Evolutionary conservation across 2,888 invertebrate species (phyloP).

Genomic region (Phyllotreta striolata): DNA sequence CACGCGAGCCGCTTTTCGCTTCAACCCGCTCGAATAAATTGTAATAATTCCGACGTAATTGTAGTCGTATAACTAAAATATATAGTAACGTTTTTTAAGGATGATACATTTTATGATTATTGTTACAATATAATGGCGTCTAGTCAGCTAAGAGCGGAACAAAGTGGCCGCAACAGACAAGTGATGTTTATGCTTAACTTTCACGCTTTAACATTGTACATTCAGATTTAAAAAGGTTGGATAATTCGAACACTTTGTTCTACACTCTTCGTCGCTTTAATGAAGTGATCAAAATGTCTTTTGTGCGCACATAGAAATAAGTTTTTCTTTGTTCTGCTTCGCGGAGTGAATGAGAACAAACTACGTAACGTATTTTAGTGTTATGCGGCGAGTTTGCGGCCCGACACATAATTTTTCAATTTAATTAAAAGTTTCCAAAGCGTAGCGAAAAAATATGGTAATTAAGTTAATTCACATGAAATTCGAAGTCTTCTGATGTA

Average conservation of each 20-base stretch:
- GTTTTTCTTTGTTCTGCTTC: constrained; percentile 13
- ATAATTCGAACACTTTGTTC: too few species aligned
- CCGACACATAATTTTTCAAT: constrained; percentile 29
- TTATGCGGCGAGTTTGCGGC: neutral
- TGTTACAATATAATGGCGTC: neutral
- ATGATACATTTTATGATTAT: neutral
- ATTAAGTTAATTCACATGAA: constrained; percentile 24
- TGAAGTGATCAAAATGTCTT: constrained; percentile 13
- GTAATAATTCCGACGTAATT: constrained; percentile 17
- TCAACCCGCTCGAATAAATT: constrained; percentile 10
- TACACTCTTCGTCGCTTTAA: constrained; percentile 9
- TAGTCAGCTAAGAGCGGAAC: neutral
- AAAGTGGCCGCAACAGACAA: too few species aligned
- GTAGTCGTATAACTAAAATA: constrained; percentile 7
- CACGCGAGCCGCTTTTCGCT: constrained; percentile 15
- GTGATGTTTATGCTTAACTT: too few species aligned
- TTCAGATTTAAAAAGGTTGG: too few species aligned
- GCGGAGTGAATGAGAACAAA: constrained; percentile 16
- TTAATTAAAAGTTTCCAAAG: constrained; percentile 22
- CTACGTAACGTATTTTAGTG: constrained; percentile 16
- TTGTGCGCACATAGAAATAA: constrained; percentile 4
- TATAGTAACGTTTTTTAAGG: constrained; percentile 4
- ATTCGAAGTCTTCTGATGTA: constrained; percentile 20
- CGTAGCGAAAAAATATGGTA: constrained; percentile 10
- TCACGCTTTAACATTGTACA: too few species aligned